phyloP scores from a whole-genome alignment of 2,113 vertebrate genomes.

The Microcebus tavaratra region DNA sequence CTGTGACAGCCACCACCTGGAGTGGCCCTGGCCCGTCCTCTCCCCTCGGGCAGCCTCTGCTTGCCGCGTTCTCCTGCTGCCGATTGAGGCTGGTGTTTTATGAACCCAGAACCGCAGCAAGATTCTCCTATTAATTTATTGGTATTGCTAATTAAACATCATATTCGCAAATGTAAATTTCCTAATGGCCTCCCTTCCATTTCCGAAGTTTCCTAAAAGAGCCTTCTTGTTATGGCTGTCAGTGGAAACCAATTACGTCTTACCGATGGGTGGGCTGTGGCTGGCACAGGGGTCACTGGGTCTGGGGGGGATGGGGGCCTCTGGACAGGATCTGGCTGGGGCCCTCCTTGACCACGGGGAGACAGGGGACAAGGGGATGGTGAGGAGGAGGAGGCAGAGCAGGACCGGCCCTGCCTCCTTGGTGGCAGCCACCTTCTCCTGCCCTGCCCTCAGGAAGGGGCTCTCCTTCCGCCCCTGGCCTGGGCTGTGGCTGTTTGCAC shows the following conservation, averaged over 20 bases:
- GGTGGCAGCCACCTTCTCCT: neutral
- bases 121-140: slow-evolving; percentile 90
- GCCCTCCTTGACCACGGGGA: neutral
- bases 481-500: neutral
- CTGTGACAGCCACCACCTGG: neutral
- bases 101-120: slow-evolving; percentile 87
- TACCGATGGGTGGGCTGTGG: slow-evolving; percentile 58
- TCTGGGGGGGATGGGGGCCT: neutral
- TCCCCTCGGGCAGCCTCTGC: neutral
- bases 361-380: accelerated
- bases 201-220: slow-evolving; percentile 82
- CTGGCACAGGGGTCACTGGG: slow-evolving; percentile 25
- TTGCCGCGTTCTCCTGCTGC: slow-evolving; percentile 69
- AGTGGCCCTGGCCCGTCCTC: neutral
- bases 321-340: neutral
- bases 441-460: accelerated
- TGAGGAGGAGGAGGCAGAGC: no score
- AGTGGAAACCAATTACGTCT: slow-evolving; percentile 82
- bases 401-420: neutral
- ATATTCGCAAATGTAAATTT: slow-evolving; percentile 91
- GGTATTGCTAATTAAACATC: slow-evolving; percentile 90
- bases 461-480: neutral
- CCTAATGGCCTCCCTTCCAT: slow-evolving; percentile 88
- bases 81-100: slow-evolving; percentile 83
- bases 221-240: slow-evolving; percentile 80